phyloP scores from a whole-genome alignment of 2,888 invertebrate species.

The Nemurella pictetii region DNA sequence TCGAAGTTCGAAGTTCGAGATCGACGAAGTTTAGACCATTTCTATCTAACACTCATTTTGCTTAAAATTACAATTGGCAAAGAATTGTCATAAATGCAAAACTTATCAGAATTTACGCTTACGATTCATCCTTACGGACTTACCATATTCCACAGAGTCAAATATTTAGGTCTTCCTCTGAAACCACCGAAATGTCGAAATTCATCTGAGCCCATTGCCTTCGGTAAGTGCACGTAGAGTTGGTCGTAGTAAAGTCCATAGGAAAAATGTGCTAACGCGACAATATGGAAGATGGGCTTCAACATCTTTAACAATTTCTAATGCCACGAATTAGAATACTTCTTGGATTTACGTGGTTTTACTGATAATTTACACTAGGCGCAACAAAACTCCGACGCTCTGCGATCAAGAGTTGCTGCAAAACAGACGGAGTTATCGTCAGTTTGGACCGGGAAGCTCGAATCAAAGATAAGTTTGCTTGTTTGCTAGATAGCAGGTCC shows the following conservation, averaged over 20 bases:
- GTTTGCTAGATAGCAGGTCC: not conserved
- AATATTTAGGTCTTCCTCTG: slow-evolving; percentile 6
- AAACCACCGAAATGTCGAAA: slow-evolving; percentile 16
- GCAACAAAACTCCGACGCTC: not conserved
- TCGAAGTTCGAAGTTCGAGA: too few relatives aligned
- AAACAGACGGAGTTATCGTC: not conserved
- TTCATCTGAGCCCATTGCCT: not conserved
- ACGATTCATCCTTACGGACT: too few relatives aligned
- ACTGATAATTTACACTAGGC: too few relatives aligned
- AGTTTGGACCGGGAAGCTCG: not conserved
- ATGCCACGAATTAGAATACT: too few relatives aligned
- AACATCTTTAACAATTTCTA: slow-evolving; percentile 15
- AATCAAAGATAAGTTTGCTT: not conserved
- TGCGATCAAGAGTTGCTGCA: not conserved
- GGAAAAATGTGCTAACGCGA: slow-evolving; percentile 41
- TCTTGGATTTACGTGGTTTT: too few relatives aligned
- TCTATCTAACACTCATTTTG: not conserved
- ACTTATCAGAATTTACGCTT: too few relatives aligned
- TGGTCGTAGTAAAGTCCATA: slow-evolving; percentile 45
- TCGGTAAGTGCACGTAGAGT: slow-evolving; percentile 42
- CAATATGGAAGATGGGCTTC: not conserved
- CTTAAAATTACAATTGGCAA: not conserved
- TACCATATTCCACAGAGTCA: slow-evolving; percentile 22
- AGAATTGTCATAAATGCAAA: not conserved
- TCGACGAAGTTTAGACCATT: too few relatives aligned